Evolutionary conservation across 2,888 invertebrate species (phyloP).

Genomic region (Brenthis daphne): DNA sequence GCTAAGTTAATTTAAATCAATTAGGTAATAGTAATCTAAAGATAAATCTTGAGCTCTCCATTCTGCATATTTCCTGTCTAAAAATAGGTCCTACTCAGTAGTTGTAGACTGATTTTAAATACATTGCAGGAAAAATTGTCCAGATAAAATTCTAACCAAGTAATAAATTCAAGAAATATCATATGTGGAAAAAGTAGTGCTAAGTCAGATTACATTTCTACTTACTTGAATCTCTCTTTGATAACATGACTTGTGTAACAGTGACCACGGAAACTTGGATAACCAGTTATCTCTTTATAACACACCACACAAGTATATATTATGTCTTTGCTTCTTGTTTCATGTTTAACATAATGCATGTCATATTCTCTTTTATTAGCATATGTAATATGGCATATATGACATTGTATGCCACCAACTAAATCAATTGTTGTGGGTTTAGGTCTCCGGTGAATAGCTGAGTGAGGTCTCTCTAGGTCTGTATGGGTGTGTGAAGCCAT

Average conservation of each 20-base stretch:
- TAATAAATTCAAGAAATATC: neutral
- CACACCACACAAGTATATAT: conserved; percentile 83
- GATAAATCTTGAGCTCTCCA: too few relatives aligned
- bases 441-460: conserved; percentile 41
- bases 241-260: conserved; percentile 81
- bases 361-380: conserved; percentile 79
- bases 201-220: conserved; percentile 8
- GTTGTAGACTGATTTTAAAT: too few relatives aligned
- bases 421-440: conserved; percentile 69
- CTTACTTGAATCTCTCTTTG: conserved; percentile 81
- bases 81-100: too few relatives aligned
- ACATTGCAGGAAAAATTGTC: too few relatives aligned
- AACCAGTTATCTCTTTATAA: conserved; percentile 76
- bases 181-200: neutral
- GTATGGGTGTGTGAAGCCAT: conserved; percentile 56
- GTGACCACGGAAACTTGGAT: conserved; percentile 82
- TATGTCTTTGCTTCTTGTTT: conserved; percentile 52
- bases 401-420: conserved; percentile 81
- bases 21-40: too few relatives aligned
- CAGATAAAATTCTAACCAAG: too few relatives aligned
- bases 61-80: too few relatives aligned
- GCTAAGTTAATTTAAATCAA: too few relatives aligned
- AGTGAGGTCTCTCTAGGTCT: conserved; percentile 38
- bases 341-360: conserved; percentile 74
- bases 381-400: conserved; percentile 77